These are phyloP conservation scores for Bellardia bayeri DNA, from an alignment of 2,888 invertebrate species.

Conservation along the genomic window DNA sequence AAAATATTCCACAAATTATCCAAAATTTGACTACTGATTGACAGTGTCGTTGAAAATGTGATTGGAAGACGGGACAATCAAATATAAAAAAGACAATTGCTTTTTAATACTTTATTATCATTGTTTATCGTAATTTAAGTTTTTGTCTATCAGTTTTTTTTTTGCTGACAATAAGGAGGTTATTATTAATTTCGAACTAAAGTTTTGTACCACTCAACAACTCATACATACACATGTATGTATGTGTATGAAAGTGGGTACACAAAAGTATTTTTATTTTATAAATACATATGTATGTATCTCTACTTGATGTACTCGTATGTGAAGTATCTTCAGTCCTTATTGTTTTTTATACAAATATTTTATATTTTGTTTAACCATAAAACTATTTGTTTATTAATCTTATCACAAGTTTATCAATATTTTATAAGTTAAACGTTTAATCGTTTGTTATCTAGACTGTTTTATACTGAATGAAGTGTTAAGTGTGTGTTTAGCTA, in stretches of 20 bases:
- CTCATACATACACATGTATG: too few species aligned
- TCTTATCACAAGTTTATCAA: conserved; percentile 60
- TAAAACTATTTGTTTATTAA: conserved; percentile 45
- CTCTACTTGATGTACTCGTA: background rate
- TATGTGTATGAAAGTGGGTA: background rate
- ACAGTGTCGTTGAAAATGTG: background rate
- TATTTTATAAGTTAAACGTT: conserved; percentile 21
- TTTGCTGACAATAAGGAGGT: background rate
- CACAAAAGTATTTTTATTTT: background rate
- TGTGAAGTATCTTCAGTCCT: conserved; percentile 10
- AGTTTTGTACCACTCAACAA: background rate
- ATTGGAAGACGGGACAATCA: background rate
- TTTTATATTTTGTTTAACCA: conserved; percentile 16
- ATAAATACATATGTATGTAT: background rate
- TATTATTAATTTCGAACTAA: background rate
- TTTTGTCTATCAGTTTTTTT: conserved; percentile 42
- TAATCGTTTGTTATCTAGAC: conserved; percentile 63
- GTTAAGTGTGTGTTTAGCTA: background rate
- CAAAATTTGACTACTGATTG: conserved; percentile 51
- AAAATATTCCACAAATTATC: conserved; percentile 20
- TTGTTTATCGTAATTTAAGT: conserved; percentile 44
- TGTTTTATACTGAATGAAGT: conserved; percentile 30
- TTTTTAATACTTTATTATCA: conserved; percentile 29
- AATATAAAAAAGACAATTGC: background rate
- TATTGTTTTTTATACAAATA: background rate